Percentiles rank a stretch among this genome's conserved stretches.
Conservation (phyloP, 2,888 invertebrate genomes). For the Isotomurus palustris region DNA sequence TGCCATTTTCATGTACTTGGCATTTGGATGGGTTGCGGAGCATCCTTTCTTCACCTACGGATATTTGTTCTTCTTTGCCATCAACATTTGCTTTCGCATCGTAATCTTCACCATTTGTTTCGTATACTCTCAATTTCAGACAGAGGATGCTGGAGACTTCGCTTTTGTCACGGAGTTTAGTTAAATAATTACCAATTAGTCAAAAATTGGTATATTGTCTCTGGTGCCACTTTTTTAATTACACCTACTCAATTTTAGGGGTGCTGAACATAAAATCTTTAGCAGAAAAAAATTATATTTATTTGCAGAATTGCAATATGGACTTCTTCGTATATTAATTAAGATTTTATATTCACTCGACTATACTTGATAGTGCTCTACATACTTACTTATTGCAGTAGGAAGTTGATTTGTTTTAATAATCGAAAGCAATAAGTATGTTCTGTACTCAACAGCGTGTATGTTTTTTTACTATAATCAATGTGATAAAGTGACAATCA, state of each 20-base stretch:
- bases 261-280: conserved; percentile 21
- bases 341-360: too few species aligned
- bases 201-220: too few species aligned
- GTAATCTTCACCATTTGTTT: conserved; percentile 32
- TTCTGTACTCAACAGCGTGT: too few species aligned
- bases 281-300: not conserved
- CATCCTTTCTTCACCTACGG: conserved; percentile 36
- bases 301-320: not conserved
- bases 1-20: conserved; percentile 34
- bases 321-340: too few species aligned
- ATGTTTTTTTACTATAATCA: too few species aligned
- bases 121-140: conserved; percentile 28
- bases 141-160: conserved; percentile 27
- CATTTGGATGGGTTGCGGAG: conserved; percentile 34
- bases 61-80: conserved; percentile 35
- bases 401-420: too few species aligned
- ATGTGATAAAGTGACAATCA: too few species aligned
- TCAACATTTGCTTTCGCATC: conserved; percentile 32
- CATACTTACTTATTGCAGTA: too few species aligned
- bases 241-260: too few species aligned
- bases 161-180: conserved; percentile 35
- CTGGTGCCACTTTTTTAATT: too few species aligned
- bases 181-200: conserved; percentile 3
- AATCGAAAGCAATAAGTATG: too few species aligned
- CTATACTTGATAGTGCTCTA: too few species aligned